A percentile compares a stretch with the other conserved stretches of the same genome.
phyloP scores from a whole-genome alignment of 2,888 invertebrate species.

The Acanthosepion lycidas region DNA sequence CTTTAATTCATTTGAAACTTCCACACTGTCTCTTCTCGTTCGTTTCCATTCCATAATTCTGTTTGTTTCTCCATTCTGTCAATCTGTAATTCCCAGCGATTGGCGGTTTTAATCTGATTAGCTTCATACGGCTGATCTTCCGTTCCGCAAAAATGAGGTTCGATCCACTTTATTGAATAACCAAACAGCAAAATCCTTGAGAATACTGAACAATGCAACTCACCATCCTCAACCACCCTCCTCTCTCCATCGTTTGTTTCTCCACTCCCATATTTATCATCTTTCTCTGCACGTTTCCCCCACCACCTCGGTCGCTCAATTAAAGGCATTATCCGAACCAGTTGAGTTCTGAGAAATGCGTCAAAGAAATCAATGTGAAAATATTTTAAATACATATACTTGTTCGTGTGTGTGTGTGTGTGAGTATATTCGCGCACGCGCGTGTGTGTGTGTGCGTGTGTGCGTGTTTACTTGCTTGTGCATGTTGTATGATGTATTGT shows the following conservation, averaged over 20 bases:
- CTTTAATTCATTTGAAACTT: background rate
- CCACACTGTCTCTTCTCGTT: background rate
- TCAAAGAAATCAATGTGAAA: conserved; percentile 13
- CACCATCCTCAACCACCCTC: background rate
- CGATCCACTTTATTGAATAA: conserved; percentile 11
- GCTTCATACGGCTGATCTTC: background rate
- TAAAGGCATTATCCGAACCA: conserved; percentile 1
- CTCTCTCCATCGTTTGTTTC: background rate
- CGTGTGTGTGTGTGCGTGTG: background rate
- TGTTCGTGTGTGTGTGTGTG: background rate
- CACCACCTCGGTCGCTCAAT: background rate
- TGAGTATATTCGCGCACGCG: too few species aligned
- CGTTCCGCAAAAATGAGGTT: background rate
- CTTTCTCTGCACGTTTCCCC: background rate
- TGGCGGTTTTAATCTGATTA: background rate
- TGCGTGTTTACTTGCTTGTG: background rate
- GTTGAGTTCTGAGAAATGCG: background rate
- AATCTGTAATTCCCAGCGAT: background rate
- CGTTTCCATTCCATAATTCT: background rate
- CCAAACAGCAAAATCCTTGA: background rate
- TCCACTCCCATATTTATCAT: background rate
- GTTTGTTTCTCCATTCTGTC: background rate
- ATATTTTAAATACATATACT: background rate
- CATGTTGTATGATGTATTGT: too few species aligned
- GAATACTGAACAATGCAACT: background rate